Percentiles rank a stretch among this genome's conserved stretches.
phyloP scores from a whole-genome alignment of 2,797 vertebrate species.

The Darevskia nairensis region DNA sequence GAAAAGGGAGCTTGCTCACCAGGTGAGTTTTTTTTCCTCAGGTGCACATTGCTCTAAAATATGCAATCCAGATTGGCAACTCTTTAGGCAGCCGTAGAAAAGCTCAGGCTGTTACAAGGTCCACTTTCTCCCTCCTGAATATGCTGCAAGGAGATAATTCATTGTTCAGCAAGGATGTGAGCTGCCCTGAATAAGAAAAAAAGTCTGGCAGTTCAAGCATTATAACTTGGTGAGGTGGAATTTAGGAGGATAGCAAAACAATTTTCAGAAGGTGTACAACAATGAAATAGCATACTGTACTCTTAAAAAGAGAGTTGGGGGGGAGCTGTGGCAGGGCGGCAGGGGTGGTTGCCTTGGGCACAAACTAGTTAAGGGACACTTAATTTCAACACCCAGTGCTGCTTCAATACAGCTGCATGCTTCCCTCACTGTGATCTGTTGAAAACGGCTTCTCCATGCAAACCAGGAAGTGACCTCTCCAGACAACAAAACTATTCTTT shows the following conservation, averaged over 20 bases:
- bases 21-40: conserved; percentile 76
- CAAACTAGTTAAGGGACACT: no score
- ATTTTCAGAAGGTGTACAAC: neutral
- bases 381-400: no score
- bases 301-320: neutral
- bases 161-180: conserved; percentile 31
- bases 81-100: conserved; percentile 62
- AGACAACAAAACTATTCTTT: no score
- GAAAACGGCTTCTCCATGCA: no score
- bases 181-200: conserved; percentile 37
- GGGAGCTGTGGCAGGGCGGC: no score
- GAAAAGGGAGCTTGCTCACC: conserved; percentile 73
- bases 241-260: conserved; percentile 53
- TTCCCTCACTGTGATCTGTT: no score
- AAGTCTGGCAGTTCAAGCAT: conserved; percentile 38
- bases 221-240: conserved; percentile 61
- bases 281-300: no score
- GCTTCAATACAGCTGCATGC: no score
- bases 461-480: no score
- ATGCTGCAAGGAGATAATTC: conserved; percentile 9
- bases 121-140: conserved; percentile 22
- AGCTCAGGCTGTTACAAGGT: conserved; percentile 19
- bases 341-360: no score
- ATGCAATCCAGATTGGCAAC: conserved; percentile 72
- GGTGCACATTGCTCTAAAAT: conserved; percentile 73